These are phyloP conservation scores for Hippocampus kuda DNA, from an alignment of 2,797 vertebrate genomes.

Conservation along the genomic window DNA sequence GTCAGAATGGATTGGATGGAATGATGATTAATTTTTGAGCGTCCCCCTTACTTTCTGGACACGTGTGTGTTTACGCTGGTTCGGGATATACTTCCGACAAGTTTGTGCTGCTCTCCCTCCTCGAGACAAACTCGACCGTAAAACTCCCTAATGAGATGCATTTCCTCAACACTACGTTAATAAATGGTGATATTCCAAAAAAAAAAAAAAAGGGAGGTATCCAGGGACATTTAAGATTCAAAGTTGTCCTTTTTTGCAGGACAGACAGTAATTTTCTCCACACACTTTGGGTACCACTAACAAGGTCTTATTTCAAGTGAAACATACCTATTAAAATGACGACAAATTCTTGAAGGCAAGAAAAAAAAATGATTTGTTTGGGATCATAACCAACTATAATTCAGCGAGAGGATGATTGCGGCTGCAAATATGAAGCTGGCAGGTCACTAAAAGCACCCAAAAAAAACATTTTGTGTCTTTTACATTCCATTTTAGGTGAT, in stretches of 20 bases:
- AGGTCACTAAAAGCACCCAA: constrained; percentile 1
- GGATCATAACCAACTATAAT: constrained; percentile 11
- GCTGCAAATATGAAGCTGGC: neutral
- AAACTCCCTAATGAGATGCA: neutral
- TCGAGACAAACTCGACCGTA: neutral
- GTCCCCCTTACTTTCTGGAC: no score
- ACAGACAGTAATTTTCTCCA: constrained; percentile 6
- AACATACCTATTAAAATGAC: constrained; percentile 8
- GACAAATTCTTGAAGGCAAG: neutral
- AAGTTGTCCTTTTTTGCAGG: neutral
- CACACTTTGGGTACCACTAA: constrained; percentile 22
- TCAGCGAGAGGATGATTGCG: constrained; percentile 10
- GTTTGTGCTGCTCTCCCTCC: no score
- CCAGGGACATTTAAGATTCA: neutral
- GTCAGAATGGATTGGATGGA: no score
- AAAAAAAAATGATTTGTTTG: constrained; percentile 1
- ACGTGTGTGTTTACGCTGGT: no score
- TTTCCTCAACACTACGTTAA: neutral
- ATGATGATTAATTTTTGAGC: no score
- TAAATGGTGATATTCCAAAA: neutral
- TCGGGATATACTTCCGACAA: no score
- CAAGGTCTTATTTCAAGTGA: constrained; percentile 10
- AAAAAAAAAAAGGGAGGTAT: neutral
- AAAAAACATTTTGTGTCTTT: constrained; percentile 19
- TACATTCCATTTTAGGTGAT: constrained; percentile 40